Evolutionary conservation across 2,113 vertebrate genomes (phyloP).

Genomic region (Pseudonaja textilis): DNA sequence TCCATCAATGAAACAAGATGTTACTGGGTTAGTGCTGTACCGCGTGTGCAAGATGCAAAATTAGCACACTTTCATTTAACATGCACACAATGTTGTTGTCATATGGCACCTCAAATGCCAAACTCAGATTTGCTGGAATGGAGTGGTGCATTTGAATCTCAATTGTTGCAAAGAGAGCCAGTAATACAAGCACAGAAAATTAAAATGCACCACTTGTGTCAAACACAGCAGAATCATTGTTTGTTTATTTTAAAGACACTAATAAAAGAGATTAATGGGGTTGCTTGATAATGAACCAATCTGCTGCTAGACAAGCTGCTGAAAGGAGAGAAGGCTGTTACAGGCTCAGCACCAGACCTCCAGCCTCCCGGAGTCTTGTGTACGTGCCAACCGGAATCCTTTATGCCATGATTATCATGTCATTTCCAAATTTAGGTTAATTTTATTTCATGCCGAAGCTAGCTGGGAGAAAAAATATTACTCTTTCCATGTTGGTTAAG

Average conservation of each 20-base stretch:
- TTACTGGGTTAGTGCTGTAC: conserved; percentile 51
- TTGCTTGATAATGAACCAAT: conserved; percentile 76
- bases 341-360: conserved; percentile 37
- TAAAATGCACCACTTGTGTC: conserved; percentile 77
- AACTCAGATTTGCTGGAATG: conserved; percentile 59
- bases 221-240: conserved; percentile 77
- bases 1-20: conserved; percentile 64
- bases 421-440: conserved; percentile 49
- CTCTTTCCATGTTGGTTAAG: not conserved
- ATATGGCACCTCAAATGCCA: conserved; percentile 58
- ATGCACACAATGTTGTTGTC: conserved; percentile 66
- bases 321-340: conserved; percentile 66
- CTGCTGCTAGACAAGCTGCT: conserved; percentile 65
- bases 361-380: conserved; percentile 41
- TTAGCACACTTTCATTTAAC: conserved; percentile 63
- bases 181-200: conserved; percentile 68
- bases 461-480: not conserved
- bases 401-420: conserved; percentile 50
- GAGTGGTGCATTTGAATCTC: conserved; percentile 62
- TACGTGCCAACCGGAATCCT: conserved; percentile 46
- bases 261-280: conserved; percentile 80
- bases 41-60: conserved; percentile 62
- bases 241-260: conserved; percentile 80
- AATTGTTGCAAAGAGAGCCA: conserved; percentile 51
- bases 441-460: conserved; percentile 61